Conservation (phyloP, 2,797 vertebrate genomes). For the Sebastes taczanowskii region DNA sequence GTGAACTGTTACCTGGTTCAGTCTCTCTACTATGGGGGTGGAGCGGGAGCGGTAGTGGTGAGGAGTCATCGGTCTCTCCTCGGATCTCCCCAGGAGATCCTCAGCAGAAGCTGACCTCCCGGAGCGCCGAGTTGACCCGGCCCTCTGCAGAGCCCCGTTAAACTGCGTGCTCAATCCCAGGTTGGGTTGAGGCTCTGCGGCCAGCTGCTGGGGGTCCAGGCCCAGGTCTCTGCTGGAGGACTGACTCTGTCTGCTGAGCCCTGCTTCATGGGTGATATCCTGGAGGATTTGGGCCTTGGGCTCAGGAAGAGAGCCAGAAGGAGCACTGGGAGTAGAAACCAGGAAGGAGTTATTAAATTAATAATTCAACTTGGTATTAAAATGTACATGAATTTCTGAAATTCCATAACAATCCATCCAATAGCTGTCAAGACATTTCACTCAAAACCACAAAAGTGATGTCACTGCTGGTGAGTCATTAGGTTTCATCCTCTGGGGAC, state of each 20-base stretch:
- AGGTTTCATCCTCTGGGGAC: background rate
- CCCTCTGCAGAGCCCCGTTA: slow-evolving; percentile 56
- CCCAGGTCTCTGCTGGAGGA: background rate
- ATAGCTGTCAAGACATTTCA: background rate
- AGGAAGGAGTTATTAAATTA: background rate
- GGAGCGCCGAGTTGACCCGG: slow-evolving; percentile 53
- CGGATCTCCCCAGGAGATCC: slow-evolving; percentile 85
- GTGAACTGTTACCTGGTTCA: slow-evolving; percentile 80
- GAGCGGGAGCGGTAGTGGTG: slow-evolving; percentile 89
- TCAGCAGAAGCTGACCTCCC: slow-evolving; percentile 90
- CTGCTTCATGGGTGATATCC: slow-evolving; percentile 39
- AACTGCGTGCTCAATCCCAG: slow-evolving; percentile 53
- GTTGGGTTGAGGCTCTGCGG: background rate
- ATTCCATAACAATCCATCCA: background rate
- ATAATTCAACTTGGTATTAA: background rate
- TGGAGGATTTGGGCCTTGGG: slow-evolving; percentile 1
- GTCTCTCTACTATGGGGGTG: slow-evolving; percentile 82
- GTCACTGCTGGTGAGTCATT: background rate
- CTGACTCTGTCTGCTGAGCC: slow-evolving; percentile 56
- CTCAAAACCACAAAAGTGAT: background rate
- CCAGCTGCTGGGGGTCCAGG: background rate
- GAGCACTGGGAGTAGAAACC: slow-evolving; percentile 1
- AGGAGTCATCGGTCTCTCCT: slow-evolving; percentile 63
- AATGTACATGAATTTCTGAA: background rate
- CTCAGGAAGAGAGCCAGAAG: slow-evolving; percentile 11